Evolutionary conservation across 2,797 vertebrate genomes (phyloP).

Genomic region (Liparis tanakae): DNA sequence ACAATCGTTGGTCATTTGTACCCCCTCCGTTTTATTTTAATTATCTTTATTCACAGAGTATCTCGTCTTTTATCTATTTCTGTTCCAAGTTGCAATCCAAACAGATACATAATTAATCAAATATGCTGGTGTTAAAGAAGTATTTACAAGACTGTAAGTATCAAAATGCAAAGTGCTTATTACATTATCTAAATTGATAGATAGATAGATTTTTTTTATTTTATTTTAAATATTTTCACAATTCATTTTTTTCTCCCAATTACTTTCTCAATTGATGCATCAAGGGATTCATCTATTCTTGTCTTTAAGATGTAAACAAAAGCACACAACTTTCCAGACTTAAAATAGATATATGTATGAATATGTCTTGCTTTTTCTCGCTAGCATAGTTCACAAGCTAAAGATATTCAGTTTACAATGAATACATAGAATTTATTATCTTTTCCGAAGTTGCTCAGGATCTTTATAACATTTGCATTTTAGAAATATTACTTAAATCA

Average conservation of each 20-base stretch:
- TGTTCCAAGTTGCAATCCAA: conserved; percentile 3
- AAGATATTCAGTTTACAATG: not conserved
- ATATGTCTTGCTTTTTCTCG: not conserved
- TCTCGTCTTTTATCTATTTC: conserved; percentile 30
- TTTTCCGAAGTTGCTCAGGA: not conserved
- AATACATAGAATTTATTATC: too few species aligned
- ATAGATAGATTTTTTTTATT: too few species aligned
- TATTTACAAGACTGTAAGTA: not conserved
- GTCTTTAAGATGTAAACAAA: not conserved
- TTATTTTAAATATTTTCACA: too few species aligned
- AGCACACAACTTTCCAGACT: not conserved
- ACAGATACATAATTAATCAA: not conserved
- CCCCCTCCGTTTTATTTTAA: not conserved
- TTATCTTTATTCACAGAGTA: not conserved
- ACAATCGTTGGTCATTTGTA: not conserved
- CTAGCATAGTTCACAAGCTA: not conserved
- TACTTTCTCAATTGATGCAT: not conserved
- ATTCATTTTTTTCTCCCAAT: not conserved
- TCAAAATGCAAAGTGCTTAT: not conserved
- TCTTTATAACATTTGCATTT: not conserved
- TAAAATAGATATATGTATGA: not conserved
- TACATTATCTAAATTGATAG: not conserved
- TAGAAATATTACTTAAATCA: not conserved
- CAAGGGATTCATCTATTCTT: not conserved
- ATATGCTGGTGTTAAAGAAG: not conserved